Percentiles rank a stretch among this genome's conserved stretches.
Evolutionary conservation across 2,113 vertebrate species (phyloP).

Genomic region (Meles meles): DNA sequence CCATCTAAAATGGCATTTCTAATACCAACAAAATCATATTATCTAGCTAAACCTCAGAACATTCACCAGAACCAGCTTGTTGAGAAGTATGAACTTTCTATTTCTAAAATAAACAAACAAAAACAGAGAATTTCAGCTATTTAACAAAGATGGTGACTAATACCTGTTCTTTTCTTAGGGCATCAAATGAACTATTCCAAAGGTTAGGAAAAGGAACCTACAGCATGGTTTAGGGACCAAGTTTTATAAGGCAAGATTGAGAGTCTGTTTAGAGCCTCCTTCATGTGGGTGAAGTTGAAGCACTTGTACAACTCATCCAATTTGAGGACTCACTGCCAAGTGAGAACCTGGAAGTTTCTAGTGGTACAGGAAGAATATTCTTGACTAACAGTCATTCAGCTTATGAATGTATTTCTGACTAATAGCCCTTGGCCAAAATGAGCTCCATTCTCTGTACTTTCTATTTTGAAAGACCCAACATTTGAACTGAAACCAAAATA

Average conservation of each 20-base stretch:
- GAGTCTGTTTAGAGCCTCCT: not conserved
- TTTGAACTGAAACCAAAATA: not conserved
- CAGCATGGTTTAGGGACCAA: not conserved
- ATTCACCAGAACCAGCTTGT: not conserved
- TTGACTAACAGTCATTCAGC: not conserved
- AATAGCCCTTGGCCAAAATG: not conserved
- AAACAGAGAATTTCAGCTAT: not conserved
- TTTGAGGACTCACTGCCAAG: not conserved
- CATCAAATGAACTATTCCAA: conserved; percentile 4
- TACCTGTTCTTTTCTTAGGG: not conserved
- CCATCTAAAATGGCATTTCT: conserved; percentile 42
- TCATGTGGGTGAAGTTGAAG: not conserved
- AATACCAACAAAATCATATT: conserved; percentile 2
- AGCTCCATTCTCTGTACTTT: not conserved
- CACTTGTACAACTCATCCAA: not conserved
- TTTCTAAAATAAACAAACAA: not conserved
- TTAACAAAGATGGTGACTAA: conserved; percentile 11
- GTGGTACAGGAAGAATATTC: not conserved
- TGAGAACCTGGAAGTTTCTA: not conserved
- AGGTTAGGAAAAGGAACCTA: not conserved
- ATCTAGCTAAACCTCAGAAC: conserved; percentile 16
- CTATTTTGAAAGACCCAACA: not conserved
- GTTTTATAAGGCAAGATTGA: not conserved
- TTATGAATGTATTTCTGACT: not conserved
- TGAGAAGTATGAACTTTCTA: not conserved